A percentile compares a stretch with the other conserved stretches of the same genome.
Evolutionary conservation across 2,888 invertebrate species (phyloP).

Genomic region (Rhamphomyia laevipes): DNA sequence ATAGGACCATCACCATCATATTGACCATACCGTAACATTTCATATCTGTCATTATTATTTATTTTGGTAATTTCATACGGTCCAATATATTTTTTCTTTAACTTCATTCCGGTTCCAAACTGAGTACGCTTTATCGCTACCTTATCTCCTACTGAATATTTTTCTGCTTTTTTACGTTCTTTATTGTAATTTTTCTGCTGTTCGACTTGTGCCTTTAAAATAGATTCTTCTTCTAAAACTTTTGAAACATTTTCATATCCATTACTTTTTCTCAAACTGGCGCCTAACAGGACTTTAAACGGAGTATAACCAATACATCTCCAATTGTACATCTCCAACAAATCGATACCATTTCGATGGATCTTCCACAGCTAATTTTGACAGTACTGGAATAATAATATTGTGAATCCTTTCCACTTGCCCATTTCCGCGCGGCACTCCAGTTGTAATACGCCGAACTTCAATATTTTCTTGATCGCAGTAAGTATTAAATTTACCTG

Average conservation of each 20-base stretch:
- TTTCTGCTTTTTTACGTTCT: not conserved
- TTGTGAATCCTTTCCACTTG: not conserved
- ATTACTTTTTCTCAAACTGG: not conserved
- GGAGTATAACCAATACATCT: not conserved
- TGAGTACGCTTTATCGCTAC: not conserved
- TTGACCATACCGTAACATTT: not conserved
- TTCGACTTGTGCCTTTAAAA: not conserved
- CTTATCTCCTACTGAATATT: not conserved
- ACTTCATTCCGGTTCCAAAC: not conserved
- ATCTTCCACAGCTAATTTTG: not conserved
- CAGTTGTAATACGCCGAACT: slow-evolving; percentile 9
- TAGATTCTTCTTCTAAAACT: not conserved
- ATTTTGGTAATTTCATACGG: not conserved
- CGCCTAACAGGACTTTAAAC: not conserved
- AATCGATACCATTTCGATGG: not conserved
- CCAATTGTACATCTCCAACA: not conserved
- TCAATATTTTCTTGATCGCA: not conserved
- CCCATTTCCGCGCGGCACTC: not conserved
- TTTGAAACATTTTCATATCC: not conserved
- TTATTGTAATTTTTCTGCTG: not conserved
- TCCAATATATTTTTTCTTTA: not conserved
- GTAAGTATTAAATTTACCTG: slow-evolving; percentile 6
- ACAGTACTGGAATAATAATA: not conserved
- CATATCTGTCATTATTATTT: not conserved
- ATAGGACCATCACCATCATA: not conserved